A percentile compares a stretch with the other conserved stretches of the same genome.
phyloP scores from a whole-genome alignment of 2,113 vertebrate species.

The Peromyscus polionotus region DNA sequence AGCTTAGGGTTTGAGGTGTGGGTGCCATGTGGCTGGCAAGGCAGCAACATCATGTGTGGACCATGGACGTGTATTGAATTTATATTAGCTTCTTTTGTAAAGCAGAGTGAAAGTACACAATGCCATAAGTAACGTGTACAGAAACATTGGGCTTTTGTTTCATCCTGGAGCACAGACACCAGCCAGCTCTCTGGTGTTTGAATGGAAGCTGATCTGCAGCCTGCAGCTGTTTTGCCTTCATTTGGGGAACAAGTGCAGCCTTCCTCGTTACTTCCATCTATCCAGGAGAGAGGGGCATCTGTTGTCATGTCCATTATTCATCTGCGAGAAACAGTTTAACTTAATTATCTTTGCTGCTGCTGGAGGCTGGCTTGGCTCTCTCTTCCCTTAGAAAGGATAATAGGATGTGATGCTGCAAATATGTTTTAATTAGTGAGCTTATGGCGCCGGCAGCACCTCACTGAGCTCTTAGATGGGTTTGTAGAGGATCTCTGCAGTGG shows the following conservation, averaged over 20 bases:
- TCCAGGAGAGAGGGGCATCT: slow-evolving; percentile 79
- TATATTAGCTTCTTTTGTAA: slow-evolving; percentile 64
- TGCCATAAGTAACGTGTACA: slow-evolving; percentile 48
- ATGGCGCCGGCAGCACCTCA: slow-evolving; percentile 48
- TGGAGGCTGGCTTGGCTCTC: slow-evolving; percentile 55
- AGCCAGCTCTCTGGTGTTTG: neutral
- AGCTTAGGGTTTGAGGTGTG: neutral
- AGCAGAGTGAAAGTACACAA: slow-evolving; percentile 59
- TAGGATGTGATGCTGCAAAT: slow-evolving; percentile 78
- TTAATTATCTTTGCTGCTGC: slow-evolving; percentile 85
- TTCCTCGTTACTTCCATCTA: slow-evolving; percentile 70
- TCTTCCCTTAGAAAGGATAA: slow-evolving; percentile 74
- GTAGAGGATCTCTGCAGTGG: neutral
- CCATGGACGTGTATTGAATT: slow-evolving; percentile 65
- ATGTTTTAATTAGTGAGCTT: slow-evolving; percentile 82
- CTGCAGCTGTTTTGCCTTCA: slow-evolving; percentile 60
- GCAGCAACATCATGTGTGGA: slow-evolving; percentile 38
- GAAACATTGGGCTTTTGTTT: slow-evolving; percentile 69
- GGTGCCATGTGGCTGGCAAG: slow-evolving; percentile 17
- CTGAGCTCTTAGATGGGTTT: slow-evolving; percentile 59
- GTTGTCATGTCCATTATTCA: slow-evolving; percentile 87
- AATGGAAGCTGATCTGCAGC: slow-evolving; percentile 10
- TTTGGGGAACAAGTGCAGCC: slow-evolving; percentile 44
- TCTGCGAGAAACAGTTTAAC: slow-evolving; percentile 84
- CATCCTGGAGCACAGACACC: neutral